phyloP scores from a whole-genome alignment of 2,113 vertebrate species.

The Rhipidura dahli region DNA sequence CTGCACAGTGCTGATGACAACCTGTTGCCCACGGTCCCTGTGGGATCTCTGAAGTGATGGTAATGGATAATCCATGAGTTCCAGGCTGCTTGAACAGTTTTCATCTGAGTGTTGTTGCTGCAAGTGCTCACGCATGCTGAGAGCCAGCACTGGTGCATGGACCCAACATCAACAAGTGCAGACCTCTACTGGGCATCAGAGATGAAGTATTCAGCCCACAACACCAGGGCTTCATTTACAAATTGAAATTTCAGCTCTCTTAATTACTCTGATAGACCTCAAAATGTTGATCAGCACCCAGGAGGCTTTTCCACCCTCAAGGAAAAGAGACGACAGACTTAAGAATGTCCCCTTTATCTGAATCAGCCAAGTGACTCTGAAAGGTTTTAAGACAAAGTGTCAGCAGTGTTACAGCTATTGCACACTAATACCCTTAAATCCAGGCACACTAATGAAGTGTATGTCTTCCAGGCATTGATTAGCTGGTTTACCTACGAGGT shows the following conservation, averaged over 20 bases:
- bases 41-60: not conserved
- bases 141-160: not conserved
- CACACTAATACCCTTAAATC: not conserved
- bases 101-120: fast-evolving
- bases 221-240: not conserved
- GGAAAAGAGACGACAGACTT: not conserved
- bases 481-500: not conserved
- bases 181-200: not conserved
- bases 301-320: not conserved
- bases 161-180: not conserved
- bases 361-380: not conserved
- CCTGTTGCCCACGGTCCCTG: fast-evolving
- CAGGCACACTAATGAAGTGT: not conserved
- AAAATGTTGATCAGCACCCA: not conserved
- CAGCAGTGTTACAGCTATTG: not conserved
- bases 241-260: not conserved
- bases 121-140: fast-evolving
- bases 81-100: not conserved
- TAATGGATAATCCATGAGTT: not conserved
- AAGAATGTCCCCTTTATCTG: not conserved
- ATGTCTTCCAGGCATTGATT: not conserved
- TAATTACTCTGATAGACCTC: not conserved
- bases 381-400: not conserved
- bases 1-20: not conserved
- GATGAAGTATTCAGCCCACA: not conserved